Conservation (phyloP, 2,888 invertebrate genomes). For the Drosophila robusta region DNA sequence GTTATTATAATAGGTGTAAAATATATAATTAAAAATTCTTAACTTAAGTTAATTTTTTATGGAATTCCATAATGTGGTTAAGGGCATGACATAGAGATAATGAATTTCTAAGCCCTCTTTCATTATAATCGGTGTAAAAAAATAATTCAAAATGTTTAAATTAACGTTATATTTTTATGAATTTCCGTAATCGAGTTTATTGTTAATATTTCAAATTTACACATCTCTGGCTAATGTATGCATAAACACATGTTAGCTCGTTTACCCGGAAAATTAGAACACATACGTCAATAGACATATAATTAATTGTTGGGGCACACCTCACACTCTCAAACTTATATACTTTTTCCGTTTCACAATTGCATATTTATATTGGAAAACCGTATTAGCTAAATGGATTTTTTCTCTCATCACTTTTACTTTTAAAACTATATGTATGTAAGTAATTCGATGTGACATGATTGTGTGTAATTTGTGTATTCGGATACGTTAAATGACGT, state of each 20-base stretch:
- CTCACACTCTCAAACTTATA: not conserved
- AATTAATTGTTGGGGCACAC: conserved; percentile 11
- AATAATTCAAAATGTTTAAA: not conserved
- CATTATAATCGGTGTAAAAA: not conserved
- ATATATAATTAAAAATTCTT: too few species aligned
- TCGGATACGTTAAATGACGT: not conserved
- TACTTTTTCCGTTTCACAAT: not conserved
- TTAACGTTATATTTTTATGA: not conserved
- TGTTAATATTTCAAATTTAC: not conserved
- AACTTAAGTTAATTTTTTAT: too few species aligned
- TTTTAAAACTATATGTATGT: conserved; percentile 21
- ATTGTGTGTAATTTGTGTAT: conserved; percentile 7
- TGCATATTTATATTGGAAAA: conserved; percentile 5
- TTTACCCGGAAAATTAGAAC: conserved; percentile 20
- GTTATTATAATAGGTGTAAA: not conserved
- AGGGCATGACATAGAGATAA: too few species aligned
- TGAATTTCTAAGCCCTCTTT: too few species aligned
- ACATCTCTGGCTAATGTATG: not conserved
- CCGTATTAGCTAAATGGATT: not conserved
- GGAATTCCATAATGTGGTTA: too few species aligned
- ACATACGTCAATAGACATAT: conserved; percentile 2
- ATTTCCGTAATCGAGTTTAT: not conserved
- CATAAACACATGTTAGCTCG: conserved; percentile 5
- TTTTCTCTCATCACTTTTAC: conserved; percentile 34
- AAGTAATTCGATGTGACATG: conserved; percentile 11